Evolutionary conservation across 2,113 vertebrate species (phyloP).

Genomic region (Calypte anna): DNA sequence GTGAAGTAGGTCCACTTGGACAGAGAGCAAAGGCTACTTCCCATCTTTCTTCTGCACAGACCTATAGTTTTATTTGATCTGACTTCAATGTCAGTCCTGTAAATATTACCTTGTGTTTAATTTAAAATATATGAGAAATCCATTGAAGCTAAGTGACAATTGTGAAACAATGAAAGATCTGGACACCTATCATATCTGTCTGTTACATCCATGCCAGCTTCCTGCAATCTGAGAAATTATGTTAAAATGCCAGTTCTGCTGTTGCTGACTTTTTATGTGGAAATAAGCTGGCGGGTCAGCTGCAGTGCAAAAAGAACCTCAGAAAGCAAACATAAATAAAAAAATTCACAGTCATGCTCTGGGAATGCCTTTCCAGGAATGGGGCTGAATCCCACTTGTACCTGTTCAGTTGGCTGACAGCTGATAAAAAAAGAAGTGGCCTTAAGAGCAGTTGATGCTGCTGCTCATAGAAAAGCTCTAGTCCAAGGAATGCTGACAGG

Average conservation of each 20-base stretch:
- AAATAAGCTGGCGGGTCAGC: constrained; percentile 14
- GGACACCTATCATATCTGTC: neutral
- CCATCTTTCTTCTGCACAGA: neutral
- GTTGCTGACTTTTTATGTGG: neutral
- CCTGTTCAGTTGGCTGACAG: neutral
- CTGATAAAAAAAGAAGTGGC: neutral
- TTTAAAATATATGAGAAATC: neutral
- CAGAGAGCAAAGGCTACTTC: neutral
- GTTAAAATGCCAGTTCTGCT: neutral
- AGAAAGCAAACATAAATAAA: neutral
- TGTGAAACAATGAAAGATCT: neutral
- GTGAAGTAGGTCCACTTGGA: neutral
- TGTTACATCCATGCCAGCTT: neutral
- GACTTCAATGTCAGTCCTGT: neutral
- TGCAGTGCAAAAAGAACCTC: neutral
- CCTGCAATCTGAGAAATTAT: neutral
- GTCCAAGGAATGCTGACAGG: neutral
- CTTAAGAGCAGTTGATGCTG: neutral
- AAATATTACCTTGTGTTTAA: neutral
- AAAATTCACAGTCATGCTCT: neutral
- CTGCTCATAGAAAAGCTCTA: neutral
- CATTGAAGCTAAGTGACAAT: neutral
- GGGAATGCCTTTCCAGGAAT: neutral
- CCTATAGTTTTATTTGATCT: neutral
- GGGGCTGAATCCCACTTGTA: neutral